Evolutionary conservation across 2,113 vertebrate species (phyloP).

Genomic region (Trinectes maculatus): DNA sequence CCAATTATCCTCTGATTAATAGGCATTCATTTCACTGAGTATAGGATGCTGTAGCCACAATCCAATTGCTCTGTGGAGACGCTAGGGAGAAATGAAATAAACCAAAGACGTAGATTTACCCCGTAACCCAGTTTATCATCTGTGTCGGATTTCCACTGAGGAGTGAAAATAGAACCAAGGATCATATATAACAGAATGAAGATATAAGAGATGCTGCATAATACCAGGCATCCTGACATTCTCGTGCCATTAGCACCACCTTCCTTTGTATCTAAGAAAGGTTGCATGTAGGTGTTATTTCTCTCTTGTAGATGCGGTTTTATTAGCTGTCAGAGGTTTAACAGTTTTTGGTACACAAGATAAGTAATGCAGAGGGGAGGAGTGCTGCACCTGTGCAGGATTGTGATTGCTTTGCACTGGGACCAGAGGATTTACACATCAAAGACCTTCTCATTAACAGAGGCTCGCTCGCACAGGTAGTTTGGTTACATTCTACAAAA

Average conservation of each 20-base stretch:
- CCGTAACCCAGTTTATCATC: constrained; percentile 42
- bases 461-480: constrained; percentile 71
- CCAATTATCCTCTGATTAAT: constrained; percentile 82
- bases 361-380: constrained; percentile 58
- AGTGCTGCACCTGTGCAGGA: constrained; percentile 63
- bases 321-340: constrained; percentile 45
- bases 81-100: constrained; percentile 65
- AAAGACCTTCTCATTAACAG: constrained; percentile 75
- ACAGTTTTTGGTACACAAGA: constrained; percentile 47
- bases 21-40: constrained; percentile 69
- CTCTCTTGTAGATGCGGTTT: constrained; percentile 1
- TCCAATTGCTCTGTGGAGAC: constrained; percentile 75
- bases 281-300: constrained; percentile 15
- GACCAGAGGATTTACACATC: constrained; percentile 77
- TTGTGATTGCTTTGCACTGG: constrained; percentile 52
- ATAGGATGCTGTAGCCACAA: constrained; percentile 66
- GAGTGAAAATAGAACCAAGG: constrained; percentile 41
- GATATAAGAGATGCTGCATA: constrained; percentile 3
- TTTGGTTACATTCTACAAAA: constrained; percentile 69
- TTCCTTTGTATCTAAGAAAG: background rate
- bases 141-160: constrained; percentile 27
- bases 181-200: constrained; percentile 22
- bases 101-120: constrained; percentile 58
- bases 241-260: background rate
- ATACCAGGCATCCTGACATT: background rate